These are phyloP conservation scores for Drosophila elegans DNA, from an alignment of 1,140 invertebrate species.

Conservation along the genomic window DNA sequence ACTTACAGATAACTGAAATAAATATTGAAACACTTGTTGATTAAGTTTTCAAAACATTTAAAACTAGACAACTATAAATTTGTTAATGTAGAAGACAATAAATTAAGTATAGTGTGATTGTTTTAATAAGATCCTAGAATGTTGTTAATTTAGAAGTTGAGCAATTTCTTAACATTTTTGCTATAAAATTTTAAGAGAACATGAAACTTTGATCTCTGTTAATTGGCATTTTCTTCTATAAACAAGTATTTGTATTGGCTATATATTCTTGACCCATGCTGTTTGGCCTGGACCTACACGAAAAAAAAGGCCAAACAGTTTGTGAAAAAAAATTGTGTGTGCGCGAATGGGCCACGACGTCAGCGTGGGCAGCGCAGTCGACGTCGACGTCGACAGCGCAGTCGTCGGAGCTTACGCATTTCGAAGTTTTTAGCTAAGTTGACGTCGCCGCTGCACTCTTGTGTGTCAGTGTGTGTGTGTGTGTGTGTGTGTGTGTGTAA, in stretches of 20 bases:
- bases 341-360: conserved; percentile 41
- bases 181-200: too few relatives aligned
- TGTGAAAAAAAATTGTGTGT: conserved; percentile 28
- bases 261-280: not conserved
- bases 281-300: conserved; percentile 43
- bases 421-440: conserved; percentile 78
- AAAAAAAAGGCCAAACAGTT: conserved; percentile 29
- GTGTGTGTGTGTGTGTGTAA: conserved; percentile 26
- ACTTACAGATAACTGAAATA: too few relatives aligned
- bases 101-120: too few relatives aligned
- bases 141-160: too few relatives aligned
- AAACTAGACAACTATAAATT: too few relatives aligned
- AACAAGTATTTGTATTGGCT: not conserved
- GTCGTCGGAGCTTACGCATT: conserved; percentile 63
- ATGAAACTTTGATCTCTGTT: too few relatives aligned
- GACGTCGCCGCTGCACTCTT: conserved; percentile 44
- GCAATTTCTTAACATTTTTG: too few relatives aligned
- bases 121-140: too few relatives aligned
- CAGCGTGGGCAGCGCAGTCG: conserved; percentile 25
- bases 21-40: too few relatives aligned
- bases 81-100: too few relatives aligned
- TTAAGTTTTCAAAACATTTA: too few relatives aligned
- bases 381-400: conserved; percentile 10
- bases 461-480: conserved; percentile 22
- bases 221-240: too few relatives aligned